Conservation (phyloP, 1,140 invertebrate genomes). For the Tetramorium alpestre region DNA sequence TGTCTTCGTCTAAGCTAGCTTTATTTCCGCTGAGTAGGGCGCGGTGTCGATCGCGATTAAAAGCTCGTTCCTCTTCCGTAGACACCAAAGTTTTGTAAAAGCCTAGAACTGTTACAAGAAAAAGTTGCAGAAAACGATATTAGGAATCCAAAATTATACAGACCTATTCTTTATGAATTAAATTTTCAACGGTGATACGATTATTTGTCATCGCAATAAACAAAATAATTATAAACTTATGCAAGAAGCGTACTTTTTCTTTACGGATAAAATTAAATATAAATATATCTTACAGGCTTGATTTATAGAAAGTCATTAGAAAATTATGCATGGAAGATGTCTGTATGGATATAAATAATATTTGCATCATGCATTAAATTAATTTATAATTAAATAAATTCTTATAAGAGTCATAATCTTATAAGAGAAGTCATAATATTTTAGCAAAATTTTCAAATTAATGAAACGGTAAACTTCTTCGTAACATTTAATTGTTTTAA, state of each 20-base stretch:
- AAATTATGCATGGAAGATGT: too few species aligned
- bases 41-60: conserved; percentile 36
- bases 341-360: neutral
- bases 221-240: neutral
- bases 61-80: conserved; percentile 74
- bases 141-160: neutral
- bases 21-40: conserved; percentile 27
- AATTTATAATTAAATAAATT: neutral
- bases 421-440: too few species aligned
- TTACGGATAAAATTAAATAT: neutral
- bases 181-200: neutral
- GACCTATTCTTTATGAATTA: neutral
- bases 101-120: conserved; percentile 80
- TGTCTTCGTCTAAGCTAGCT: neutral
- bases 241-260: neutral
- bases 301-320: too few species aligned
- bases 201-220: neutral
- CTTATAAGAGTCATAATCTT: neutral
- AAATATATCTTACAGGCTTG: neutral
- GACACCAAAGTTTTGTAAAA: conserved; percentile 83
- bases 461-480: neutral
- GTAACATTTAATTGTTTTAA: neutral
- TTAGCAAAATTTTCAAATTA: neutral
- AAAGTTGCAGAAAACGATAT: neutral
- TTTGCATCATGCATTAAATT: neutral